phyloP scores from a whole-genome alignment of 2,888 invertebrate species.

The Andrena bucephala region DNA sequence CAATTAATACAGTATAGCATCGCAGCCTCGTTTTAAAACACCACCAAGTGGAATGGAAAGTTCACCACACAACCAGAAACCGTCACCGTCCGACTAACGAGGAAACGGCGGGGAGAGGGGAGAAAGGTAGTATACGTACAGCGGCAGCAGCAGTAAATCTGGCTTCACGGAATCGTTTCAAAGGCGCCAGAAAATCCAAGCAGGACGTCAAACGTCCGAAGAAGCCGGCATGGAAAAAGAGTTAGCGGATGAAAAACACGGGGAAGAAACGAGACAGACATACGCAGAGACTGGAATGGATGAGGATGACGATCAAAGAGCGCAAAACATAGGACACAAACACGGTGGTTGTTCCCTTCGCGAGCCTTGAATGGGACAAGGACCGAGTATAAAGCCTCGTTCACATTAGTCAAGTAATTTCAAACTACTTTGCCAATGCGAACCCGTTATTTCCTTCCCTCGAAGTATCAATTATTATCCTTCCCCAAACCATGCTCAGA shows the following conservation, averaged over 20 bases:
- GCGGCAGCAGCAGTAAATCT: background rate
- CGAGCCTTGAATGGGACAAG: background rate
- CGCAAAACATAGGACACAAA: background rate
- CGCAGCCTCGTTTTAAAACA: background rate
- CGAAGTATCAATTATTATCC: too few species aligned
- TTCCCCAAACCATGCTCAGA: too few species aligned
- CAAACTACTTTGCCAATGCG: too few species aligned
- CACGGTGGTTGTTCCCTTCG: slow-evolving; percentile 1
- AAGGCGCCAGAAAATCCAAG: background rate
- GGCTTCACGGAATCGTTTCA: background rate
- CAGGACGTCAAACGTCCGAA: slow-evolving; percentile 3
- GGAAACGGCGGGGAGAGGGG: too few species aligned
- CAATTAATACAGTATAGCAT: background rate
- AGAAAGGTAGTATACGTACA: background rate
- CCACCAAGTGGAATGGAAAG: background rate
- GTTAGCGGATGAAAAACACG: slow-evolving; percentile 14
- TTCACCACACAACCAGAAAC: background rate
- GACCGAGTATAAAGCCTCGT: background rate
- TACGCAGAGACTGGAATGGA: background rate
- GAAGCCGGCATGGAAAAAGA: slow-evolving; percentile 25
- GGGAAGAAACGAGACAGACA: background rate
- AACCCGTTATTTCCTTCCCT: too few species aligned
- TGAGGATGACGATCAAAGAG: slow-evolving; percentile 32
- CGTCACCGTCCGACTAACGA: background rate
- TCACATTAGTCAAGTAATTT: too few species aligned